Base-by-base conservation (phyloP, 2,888 invertebrate genomes). In the Lochmaea crataegi region DNA sequence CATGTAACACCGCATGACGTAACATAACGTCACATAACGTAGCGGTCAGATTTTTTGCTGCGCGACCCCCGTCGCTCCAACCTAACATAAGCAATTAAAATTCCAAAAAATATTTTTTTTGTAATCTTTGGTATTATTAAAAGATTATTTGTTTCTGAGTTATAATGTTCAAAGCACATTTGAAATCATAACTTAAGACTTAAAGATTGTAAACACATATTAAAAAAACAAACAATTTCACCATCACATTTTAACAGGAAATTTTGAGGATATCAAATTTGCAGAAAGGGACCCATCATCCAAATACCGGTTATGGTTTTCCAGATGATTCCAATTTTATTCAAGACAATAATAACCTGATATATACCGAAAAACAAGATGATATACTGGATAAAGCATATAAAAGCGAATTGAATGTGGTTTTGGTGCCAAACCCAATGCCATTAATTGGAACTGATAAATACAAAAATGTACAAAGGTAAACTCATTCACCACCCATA, bases 391-490 rank as follows among this genome's bases (percentile, higher is more conserved):
- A 83, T 14, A 83, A 82, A 68, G 83, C 86, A 0, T 87, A 83
- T 76, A 87, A 86, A 76, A 87, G 86, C 75, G 87, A 87, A 79
- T 75, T 87, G 41, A 87, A 83, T 71, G 87, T 87, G 10, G 86
- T 87, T 2, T 75, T 87, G 67, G 86, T 87, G 85, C 87, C 87
- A 0, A 85, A 85, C 66, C 86, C 87, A 7, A 87, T 87, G 87
- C 86, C 87, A 0, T 75, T 87, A 26, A 82, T 87, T 2, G 87
- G 86, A 26, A 84, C 87, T 61, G 87, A 87, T 64, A 87, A 87
- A 78, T 87, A 87, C 79, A 83, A 82, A 71, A 82, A 85, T 61
- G 80, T 87, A 26, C 83, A 84, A 77, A 82, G 81, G 82, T 82
- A 74, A 71, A 64, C n/a, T 41, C 3, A 42, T 2, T 38, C 22